These are phyloP conservation scores for Peromyscus attwateri DNA, from an alignment of 2,797 vertebrate genomes.

Conservation along the genomic window DNA sequence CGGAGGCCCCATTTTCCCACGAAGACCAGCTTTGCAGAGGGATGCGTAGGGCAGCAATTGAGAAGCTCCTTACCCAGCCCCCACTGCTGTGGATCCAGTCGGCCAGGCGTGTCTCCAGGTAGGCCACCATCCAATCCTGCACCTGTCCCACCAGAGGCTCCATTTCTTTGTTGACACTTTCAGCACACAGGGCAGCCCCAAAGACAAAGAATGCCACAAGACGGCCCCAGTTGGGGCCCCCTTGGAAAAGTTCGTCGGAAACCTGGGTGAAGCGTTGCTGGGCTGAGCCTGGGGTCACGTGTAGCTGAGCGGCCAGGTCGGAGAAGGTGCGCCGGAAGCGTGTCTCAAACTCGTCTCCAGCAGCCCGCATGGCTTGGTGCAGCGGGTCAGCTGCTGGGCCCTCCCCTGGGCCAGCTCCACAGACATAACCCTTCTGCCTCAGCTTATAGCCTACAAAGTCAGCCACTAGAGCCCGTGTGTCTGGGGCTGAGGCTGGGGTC, in stretches of 20 bases:
- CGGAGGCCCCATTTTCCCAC: conserved; percentile 31
- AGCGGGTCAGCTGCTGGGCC: conserved; percentile 80
- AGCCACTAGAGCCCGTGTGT: conserved; percentile 86
- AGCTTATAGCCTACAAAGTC: conserved; percentile 87
- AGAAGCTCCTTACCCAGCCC: conserved; percentile 86
- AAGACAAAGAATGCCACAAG: conserved; percentile 88
- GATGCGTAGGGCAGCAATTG: conserved; percentile 46
- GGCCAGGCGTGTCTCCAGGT: conserved; percentile 85
- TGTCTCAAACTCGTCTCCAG: conserved; percentile 86
- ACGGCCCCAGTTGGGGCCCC: conserved; percentile 86
- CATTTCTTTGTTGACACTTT: conserved; percentile 87
- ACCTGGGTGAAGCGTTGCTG: conserved; percentile 87
- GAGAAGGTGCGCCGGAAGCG: conserved; percentile 86
- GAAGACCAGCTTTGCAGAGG: conserved; percentile 67
- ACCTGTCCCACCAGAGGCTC: conserved; percentile 85
- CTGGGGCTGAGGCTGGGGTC: conserved; percentile 86
- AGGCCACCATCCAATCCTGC: conserved; percentile 87
- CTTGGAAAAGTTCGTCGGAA: conserved; percentile 86
- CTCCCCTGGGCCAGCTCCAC: conserved; percentile 81
- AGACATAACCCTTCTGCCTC: conserved; percentile 85
- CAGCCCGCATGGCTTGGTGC: conserved; percentile 86
- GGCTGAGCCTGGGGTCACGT: conserved; percentile 86
- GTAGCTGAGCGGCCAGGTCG: conserved; percentile 84
- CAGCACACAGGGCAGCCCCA: conserved; percentile 86
- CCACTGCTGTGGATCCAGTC: conserved; percentile 87